Conservation (phyloP, 1,140 invertebrate species). For the Procambarus clarkii region DNA sequence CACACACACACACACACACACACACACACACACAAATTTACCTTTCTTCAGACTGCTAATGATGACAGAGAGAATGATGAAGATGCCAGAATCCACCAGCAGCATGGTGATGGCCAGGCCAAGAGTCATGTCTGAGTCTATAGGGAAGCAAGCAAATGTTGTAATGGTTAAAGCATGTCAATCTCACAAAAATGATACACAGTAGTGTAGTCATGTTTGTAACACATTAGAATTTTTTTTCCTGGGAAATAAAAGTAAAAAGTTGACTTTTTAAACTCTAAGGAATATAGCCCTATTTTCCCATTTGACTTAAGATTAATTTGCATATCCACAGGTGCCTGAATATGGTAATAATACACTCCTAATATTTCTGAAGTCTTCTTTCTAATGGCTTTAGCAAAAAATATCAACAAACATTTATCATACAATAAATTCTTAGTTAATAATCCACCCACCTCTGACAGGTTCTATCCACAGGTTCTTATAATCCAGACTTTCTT, state of each 20-base stretch:
- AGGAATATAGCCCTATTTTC: too few species aligned
- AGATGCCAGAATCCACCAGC: constrained; percentile 47
- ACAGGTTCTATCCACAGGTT: constrained; percentile 60
- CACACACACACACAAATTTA: neutral
- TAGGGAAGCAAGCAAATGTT: neutral
- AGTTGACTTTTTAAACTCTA: too few species aligned
- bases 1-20: too few species aligned
- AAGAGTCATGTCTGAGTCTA: constrained; percentile 59
- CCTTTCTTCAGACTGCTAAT: neutral
- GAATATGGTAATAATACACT: too few species aligned
- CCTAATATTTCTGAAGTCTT: too few species aligned
- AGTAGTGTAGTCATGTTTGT: too few species aligned
- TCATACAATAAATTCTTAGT: neutral
- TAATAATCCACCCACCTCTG: constrained; percentile 34
- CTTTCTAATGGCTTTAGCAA: neutral
- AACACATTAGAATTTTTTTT: too few species aligned
- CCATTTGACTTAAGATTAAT: too few species aligned
- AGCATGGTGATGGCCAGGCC: constrained; percentile 58
- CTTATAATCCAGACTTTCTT: constrained; percentile 8
- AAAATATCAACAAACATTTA: neutral
- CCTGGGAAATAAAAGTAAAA: too few species aligned
- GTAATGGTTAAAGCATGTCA: neutral
- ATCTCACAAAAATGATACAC: too few species aligned
- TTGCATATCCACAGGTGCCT: too few species aligned
- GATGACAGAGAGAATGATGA: constrained; percentile 18